These are phyloP conservation scores for Brevimyrus niger DNA, from an alignment of 2,113 vertebrate species.

Conservation along the genomic window DNA sequence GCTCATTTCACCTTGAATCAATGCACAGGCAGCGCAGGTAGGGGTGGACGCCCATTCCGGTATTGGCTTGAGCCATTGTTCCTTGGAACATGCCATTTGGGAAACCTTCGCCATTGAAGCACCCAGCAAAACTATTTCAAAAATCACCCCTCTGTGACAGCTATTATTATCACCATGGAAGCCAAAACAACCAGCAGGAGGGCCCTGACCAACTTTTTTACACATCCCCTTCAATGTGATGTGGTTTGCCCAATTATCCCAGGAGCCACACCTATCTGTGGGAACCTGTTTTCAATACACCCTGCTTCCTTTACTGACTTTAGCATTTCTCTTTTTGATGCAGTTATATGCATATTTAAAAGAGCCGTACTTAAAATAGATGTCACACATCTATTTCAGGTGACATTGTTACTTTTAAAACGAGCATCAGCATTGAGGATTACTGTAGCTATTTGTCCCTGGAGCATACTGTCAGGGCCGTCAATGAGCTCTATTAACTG, in stretches of 20 bases:
- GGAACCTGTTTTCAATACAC: background rate
- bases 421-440: background rate
- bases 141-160: background rate
- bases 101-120: background rate
- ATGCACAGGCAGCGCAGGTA: background rate
- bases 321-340: background rate
- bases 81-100: background rate
- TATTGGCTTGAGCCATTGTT: background rate
- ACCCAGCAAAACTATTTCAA: background rate
- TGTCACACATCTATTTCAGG: background rate
- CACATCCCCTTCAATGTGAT: background rate
- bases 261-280: background rate
- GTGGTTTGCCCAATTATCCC: background rate
- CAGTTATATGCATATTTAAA: background rate
- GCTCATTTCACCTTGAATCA: background rate
- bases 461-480: background rate
- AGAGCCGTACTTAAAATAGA: background rate
- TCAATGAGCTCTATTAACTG: background rate
- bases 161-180: background rate
- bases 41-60: background rate
- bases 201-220: background rate
- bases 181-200: background rate
- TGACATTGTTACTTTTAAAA: background rate
- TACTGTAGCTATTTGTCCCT: background rate
- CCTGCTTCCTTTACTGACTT: background rate